Evolutionary conservation across 2,888 invertebrate species (phyloP).

Genomic region (Meta bourneti): DNA sequence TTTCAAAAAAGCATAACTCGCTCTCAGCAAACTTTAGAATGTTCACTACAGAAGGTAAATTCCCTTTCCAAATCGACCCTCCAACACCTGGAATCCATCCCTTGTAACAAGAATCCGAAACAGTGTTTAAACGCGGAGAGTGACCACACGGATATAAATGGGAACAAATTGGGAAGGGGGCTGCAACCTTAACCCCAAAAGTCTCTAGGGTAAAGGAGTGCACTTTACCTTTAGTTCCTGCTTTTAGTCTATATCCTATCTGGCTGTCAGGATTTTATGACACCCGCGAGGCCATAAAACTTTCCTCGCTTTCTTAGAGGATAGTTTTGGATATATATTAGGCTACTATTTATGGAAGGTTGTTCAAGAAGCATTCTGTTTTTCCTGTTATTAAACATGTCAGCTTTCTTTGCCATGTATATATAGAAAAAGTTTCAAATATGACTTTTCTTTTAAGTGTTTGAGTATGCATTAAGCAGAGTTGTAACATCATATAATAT

Average conservation of each 20-base stretch:
- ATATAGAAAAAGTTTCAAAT: constrained; percentile 2
- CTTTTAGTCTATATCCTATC: constrained; percentile 57
- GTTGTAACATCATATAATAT: too few relatives aligned
- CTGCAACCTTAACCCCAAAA: constrained; percentile 45
- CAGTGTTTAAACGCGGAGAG: constrained; percentile 42
- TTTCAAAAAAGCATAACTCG: too few relatives aligned
- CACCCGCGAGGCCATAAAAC: constrained; percentile 65
- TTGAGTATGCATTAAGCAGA: too few relatives aligned
- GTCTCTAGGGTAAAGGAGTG: constrained; percentile 28
- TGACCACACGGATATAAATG: constrained; percentile 51
- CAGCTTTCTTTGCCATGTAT: constrained; percentile 15
- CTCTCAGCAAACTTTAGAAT: too few relatives aligned
- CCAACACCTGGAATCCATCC: neutral
- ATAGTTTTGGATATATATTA: constrained; percentile 52
- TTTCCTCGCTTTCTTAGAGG: constrained; percentile 68
- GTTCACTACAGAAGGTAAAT: too few relatives aligned
- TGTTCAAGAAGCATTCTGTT: constrained; percentile 59
- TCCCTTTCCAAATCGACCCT: neutral
- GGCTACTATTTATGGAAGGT: constrained; percentile 49
- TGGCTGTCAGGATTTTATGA: constrained; percentile 71
- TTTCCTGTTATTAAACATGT: constrained; percentile 58
- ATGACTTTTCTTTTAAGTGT: neutral
- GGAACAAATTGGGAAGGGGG: constrained; percentile 64
- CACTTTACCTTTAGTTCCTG: constrained; percentile 46
- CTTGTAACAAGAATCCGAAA: constrained; percentile 21